These are phyloP conservation scores for Psittacula cyanocephala DNA, from an alignment of 2,113 vertebrate species.

Conservation along the genomic window DNA sequence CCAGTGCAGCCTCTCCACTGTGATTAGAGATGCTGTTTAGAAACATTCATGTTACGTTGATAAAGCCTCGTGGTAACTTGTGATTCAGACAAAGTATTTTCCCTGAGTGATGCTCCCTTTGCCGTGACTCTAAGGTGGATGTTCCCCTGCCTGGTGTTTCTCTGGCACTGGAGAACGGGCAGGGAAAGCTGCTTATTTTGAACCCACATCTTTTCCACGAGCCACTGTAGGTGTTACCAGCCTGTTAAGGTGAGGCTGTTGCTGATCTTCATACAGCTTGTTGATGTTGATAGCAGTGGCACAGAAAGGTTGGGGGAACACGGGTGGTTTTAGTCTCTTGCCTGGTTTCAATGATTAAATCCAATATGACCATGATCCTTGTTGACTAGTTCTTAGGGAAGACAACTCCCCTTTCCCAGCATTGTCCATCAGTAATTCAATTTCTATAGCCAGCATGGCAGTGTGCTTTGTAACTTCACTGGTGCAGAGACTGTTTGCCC, in stretches of 20 bases:
- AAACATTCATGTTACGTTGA: not conserved
- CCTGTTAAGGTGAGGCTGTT: not conserved
- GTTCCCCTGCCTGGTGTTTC: not conserved
- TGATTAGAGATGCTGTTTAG: not conserved
- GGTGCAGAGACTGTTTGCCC: not conserved
- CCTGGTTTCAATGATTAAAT: not conserved
- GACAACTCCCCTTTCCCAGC: not conserved
- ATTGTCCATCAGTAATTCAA: not conserved
- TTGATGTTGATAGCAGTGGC: not conserved
- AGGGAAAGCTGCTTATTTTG: not conserved
- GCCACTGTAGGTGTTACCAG: not conserved
- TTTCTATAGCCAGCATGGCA: not conserved
- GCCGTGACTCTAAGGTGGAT: fast-evolving
- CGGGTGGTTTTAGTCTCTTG: not conserved
- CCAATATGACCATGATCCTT: not conserved
- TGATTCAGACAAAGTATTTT: not conserved
- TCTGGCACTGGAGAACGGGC: not conserved
- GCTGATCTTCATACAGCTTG: not conserved
- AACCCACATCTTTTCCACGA: not conserved
- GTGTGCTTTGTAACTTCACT: not conserved
- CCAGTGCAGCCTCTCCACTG: not conserved
- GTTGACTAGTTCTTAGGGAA: not conserved
- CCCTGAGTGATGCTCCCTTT: not conserved
- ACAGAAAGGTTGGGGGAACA: not conserved
- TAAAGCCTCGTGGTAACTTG: not conserved